Evolutionary conservation across 2,113 vertebrate genomes (phyloP).

Genomic region (Malurus cyaneus): DNA sequence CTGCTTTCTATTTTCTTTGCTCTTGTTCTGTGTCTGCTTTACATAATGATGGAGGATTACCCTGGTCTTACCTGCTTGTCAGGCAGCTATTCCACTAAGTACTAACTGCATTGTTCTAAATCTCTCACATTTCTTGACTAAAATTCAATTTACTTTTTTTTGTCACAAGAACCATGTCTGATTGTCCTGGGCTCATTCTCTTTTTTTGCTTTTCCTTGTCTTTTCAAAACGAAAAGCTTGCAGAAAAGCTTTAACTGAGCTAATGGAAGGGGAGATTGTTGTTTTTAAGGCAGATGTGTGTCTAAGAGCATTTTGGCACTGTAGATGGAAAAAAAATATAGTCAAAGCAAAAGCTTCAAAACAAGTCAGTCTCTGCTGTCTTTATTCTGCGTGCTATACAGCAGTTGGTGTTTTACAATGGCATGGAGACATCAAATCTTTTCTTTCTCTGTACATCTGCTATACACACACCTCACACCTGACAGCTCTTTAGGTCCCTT

Average conservation of each 20-base stretch:
- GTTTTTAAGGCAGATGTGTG: slow-evolving; percentile 34
- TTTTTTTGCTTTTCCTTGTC: slow-evolving; percentile 26
- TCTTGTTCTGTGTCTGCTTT: slow-evolving; percentile 57
- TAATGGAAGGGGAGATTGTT: slow-evolving; percentile 56
- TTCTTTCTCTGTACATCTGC: background rate
- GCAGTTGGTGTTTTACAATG: background rate
- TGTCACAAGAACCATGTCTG: slow-evolving; percentile 33
- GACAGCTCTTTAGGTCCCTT: background rate
- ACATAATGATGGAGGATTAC: slow-evolving; percentile 65
- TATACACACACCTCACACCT: background rate
- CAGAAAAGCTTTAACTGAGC: slow-evolving; percentile 34
- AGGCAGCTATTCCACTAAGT: slow-evolving; percentile 66
- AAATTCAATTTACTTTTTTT: slow-evolving; percentile 58
- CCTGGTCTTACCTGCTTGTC: slow-evolving; percentile 61
- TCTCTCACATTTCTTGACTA: slow-evolving; percentile 62
- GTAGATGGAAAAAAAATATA: background rate
- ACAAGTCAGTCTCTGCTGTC: background rate
- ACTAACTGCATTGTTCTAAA: slow-evolving; percentile 67
- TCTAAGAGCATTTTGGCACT: slow-evolving; percentile 51
- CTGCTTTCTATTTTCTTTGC: slow-evolving; percentile 65
- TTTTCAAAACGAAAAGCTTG: slow-evolving; percentile 51
- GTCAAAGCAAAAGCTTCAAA: slow-evolving; percentile 31
- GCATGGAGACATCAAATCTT: background rate
- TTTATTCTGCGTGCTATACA: background rate
- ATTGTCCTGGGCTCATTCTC: slow-evolving; percentile 22